Evolutionary conservation across 2,888 invertebrate species (phyloP), one percentile per base, ranked within the genome.

Genomic region (Caenorhabditis sp.): DNA sequence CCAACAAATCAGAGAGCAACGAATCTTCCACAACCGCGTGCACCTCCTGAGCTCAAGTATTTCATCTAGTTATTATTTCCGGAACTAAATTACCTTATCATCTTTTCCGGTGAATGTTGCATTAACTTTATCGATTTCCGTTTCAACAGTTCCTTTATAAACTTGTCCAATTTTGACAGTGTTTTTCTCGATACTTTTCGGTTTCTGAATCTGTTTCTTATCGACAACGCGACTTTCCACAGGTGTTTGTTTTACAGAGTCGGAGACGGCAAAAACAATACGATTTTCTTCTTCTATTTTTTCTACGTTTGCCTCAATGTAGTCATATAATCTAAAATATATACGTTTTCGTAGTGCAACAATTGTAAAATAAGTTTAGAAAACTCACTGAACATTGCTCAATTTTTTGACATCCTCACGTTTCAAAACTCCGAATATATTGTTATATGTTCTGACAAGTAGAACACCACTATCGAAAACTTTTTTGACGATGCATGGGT

Each of bases 371-470:
- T 12, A 6, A 8, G 14, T 23, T 49, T 12, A 5, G 3, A 31
- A 26, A 51, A 61, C 61, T 50, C 24, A 61, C 61, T 61, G 51
- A 1, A 27, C 12, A 17, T 27, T 24, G 23, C 19, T 12, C 36
- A 62, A 19, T 17, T 21, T 14, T 14, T 21, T 24, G 1, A 53
- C 19, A 27, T 26, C 17, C 27, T 66, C 68, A n/a, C 31, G 61
- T 6, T 67, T 66, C 4, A 76, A 51, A 55, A 79, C 66, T 62
- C 76, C 79, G 1, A 17, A 27, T 14, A 79, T 71, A 4, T 68
- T 58, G 51, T 83, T 81, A 75, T 69, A 84, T 21, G 83, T 82
- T 21, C 54, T 55, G 21, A 84, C 69, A 14, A 84, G 58, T n/a
- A 83, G 21, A 1, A 77, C 79, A 10, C 83, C 83, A 19, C 73